These are phyloP conservation scores for Erpobdella octoculata DNA, from an alignment of 2,888 invertebrate genomes.

Conservation along the genomic window DNA sequence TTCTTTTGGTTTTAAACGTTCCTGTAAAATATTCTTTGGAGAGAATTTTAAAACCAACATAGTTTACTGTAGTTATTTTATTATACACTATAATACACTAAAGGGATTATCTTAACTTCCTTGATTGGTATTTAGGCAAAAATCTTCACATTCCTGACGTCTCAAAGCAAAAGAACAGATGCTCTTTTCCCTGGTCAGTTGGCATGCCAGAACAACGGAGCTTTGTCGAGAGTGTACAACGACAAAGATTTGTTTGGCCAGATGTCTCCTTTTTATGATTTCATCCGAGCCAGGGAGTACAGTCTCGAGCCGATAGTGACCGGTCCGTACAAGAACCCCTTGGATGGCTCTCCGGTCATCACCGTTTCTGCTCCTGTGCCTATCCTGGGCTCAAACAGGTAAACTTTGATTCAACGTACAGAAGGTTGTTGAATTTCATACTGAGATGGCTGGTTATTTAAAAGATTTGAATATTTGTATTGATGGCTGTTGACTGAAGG, in stretches of 20 bases:
- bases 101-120: neutral
- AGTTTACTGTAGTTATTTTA: too few relatives aligned
- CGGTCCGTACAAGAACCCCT: neutral
- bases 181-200: conserved; percentile 23
- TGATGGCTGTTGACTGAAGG: too few relatives aligned
- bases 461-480: too few relatives aligned
- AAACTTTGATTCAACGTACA: neutral
- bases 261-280: conserved; percentile 34
- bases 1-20: too few relatives aligned
- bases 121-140: conserved; percentile 16
- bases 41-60: neutral
- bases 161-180: neutral
- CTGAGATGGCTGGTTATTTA: too few relatives aligned
- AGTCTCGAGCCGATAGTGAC: conserved; percentile 23
- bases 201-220: conserved; percentile 33
- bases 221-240: conserved; percentile 25
- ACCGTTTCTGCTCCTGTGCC: conserved; percentile 28
- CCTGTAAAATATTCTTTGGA: neutral
- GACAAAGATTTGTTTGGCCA: conserved; percentile 31
- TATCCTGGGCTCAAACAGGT: neutral
- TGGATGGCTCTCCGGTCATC: conserved; percentile 25
- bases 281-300: conserved; percentile 27
- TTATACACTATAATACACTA: neutral
- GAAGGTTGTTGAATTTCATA: too few relatives aligned
- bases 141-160: conserved; percentile 34